Percentiles rank a stretch among this genome's conserved stretches.
Evolutionary conservation across 2,888 invertebrate genomes (phyloP).

Genomic region (Myopa tessellatipennis): DNA sequence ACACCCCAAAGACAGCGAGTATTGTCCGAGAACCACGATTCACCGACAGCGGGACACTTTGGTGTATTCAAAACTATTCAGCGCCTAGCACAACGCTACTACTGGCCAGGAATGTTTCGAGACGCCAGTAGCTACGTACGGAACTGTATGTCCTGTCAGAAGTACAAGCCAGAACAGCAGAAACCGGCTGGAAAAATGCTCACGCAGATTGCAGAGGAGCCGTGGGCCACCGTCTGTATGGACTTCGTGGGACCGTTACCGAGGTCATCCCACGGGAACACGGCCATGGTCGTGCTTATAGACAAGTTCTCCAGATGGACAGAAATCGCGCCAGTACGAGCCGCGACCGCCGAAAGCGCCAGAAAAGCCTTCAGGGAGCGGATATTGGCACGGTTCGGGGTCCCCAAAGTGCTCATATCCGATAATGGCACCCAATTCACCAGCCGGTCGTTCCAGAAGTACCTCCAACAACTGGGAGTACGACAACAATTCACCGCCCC

Average conservation of each 20-base stretch:
- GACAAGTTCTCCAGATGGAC: slow-evolving; percentile 5
- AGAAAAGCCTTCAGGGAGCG: background rate
- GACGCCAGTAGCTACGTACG: background rate
- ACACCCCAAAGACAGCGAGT: background rate
- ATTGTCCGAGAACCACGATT: background rate
- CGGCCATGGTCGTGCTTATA: background rate
- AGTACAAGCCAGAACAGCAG: background rate
- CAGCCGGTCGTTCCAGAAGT: background rate
- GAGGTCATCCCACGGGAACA: background rate
- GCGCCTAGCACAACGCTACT: background rate
- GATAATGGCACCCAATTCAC: slow-evolving; percentile 37
- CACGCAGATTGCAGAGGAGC: background rate
- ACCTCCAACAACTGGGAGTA: background rate
- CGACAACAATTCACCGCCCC: too few relatives aligned
- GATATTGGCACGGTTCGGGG: slow-evolving; percentile 1
- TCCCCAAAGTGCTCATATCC: slow-evolving; percentile 24
- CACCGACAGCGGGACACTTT: background rate
- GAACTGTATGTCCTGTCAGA: background rate
- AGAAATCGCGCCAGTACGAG: background rate
- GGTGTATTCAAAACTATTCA: slow-evolving; percentile 11
- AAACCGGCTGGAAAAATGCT: background rate
- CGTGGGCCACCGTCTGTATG: background rate
- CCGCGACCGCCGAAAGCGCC: background rate
- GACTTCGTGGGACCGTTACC: slow-evolving; percentile 2
- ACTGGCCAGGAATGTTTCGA: slow-evolving; percentile 19